Evolutionary conservation across 1,140 invertebrate species (phyloP).

Genomic region (Chrysomallon squamiferum): DNA sequence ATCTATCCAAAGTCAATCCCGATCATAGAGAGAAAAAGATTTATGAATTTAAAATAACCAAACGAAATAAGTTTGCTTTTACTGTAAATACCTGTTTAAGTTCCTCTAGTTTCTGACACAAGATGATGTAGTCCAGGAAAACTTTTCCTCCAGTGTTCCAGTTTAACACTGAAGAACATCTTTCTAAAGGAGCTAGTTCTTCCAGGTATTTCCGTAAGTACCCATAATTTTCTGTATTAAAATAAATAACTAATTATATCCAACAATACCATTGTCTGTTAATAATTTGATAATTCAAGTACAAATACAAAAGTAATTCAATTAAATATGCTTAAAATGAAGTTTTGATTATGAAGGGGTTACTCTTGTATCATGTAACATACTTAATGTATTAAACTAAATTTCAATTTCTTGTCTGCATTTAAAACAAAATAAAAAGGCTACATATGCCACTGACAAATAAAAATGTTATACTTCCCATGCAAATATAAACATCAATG

Average conservation of each 20-base stretch:
- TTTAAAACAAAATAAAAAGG: no score
- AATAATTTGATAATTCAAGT: not conserved
- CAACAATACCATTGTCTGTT: not conserved
- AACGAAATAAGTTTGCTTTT: not conserved
- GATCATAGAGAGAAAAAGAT: not conserved
- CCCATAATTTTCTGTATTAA: constrained; percentile 71
- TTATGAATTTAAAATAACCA: not conserved
- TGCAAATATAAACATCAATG: no score
- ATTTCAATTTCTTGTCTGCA: no score
- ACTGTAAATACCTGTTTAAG: constrained; percentile 62
- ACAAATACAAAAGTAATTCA: not conserved
- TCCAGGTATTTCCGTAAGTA: constrained; percentile 70
- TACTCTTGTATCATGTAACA: no score
- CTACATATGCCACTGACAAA: no score
- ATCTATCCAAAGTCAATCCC: not conserved
- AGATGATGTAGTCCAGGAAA: constrained; percentile 73
- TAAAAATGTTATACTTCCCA: no score
- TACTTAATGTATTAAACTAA: no score
- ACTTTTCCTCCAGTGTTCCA: constrained; percentile 74
- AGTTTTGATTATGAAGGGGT: not conserved
- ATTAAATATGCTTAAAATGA: not conserved
- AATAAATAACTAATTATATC: constrained; percentile 1
- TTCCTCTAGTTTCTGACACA: constrained; percentile 67
- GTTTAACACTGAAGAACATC: constrained; percentile 64
- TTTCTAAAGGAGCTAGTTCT: constrained; percentile 63